A percentile compares a stretch with the other conserved stretches of the same genome.
Conservation (phyloP, 2,888 invertebrate species). For the Reticulitermes lucifugus region DNA sequence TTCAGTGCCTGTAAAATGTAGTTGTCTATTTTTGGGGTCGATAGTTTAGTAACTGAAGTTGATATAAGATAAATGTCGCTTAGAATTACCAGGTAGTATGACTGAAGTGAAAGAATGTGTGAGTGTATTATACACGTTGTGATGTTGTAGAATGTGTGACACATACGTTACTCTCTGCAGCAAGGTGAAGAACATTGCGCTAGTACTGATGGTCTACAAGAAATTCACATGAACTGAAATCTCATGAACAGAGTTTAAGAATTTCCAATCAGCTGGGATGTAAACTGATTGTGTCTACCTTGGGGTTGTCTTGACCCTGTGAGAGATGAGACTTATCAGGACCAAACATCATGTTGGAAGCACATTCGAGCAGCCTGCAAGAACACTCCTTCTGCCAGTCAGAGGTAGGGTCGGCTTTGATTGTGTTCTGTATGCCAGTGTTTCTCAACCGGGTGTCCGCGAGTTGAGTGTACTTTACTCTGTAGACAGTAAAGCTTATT, state of each 20-base stretch:
- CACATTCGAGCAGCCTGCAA: background rate
- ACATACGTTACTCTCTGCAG: background rate
- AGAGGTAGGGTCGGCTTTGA: background rate
- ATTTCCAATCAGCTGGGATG: background rate
- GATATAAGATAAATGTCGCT: too few species aligned
- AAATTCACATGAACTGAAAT: background rate
- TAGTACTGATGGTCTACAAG: background rate
- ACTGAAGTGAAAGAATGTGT: background rate
- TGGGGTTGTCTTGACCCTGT: background rate
- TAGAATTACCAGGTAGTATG: too few species aligned
- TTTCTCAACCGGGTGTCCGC: too few species aligned
- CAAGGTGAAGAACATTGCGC: background rate
- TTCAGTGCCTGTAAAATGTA: too few species aligned
- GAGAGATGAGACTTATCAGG: slow-evolving; percentile 10
- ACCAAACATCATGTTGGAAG: background rate
- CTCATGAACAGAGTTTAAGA: too few species aligned
- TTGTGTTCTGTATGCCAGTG: background rate
- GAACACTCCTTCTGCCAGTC: background rate
- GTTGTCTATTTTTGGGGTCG: too few species aligned
- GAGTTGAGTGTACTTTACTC: too few species aligned
- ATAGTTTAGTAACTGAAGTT: too few species aligned
- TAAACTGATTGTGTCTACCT: background rate
- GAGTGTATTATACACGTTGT: background rate
- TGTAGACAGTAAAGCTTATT: too few species aligned
- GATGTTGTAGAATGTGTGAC: background rate